phyloP scores from a whole-genome alignment of 2,797 vertebrate species.

The Brachyrhaphis roseni region DNA sequence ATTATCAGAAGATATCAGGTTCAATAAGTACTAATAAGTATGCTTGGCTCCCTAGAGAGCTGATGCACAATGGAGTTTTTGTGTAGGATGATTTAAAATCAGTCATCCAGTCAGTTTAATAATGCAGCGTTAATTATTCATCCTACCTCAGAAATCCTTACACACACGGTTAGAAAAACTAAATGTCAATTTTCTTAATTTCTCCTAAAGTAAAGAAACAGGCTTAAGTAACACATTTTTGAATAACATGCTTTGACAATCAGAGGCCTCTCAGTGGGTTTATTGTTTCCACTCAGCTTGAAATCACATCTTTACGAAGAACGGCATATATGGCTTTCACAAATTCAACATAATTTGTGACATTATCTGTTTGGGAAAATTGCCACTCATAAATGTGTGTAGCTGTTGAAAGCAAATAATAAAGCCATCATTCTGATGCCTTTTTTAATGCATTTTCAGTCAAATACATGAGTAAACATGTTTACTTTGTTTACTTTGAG shows the following conservation, averaged over 20 bases:
- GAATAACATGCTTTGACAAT: slow-evolving; percentile 30
- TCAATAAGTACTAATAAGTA: slow-evolving; percentile 12
- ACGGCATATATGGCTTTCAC: slow-evolving; percentile 26
- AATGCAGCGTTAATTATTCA: neutral
- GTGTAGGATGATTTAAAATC: slow-evolving; percentile 19
- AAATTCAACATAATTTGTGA: slow-evolving; percentile 35
- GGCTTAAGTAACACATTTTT: slow-evolving; percentile 9
- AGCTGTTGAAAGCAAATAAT: slow-evolving; percentile 22
- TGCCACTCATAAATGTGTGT: slow-evolving; percentile 32
- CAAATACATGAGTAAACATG: slow-evolving; percentile 41
- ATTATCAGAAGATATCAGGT: slow-evolving; percentile 28
- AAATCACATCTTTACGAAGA: slow-evolving; percentile 16
- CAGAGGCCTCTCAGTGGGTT: slow-evolving; percentile 13
- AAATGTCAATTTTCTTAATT: neutral
- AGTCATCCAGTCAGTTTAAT: slow-evolving; percentile 28
- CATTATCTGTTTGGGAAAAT: slow-evolving; percentile 54
- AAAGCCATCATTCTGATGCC: slow-evolving; percentile 35
- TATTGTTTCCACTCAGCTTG: slow-evolving; percentile 25
- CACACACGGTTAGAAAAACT: neutral
- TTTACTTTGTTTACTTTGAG: too few species aligned
- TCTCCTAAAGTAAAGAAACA: slow-evolving; percentile 16
- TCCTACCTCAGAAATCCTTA: neutral
- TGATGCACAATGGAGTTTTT: slow-evolving; percentile 1
- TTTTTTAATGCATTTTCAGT: slow-evolving; percentile 25
- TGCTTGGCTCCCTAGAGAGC: neutral